Percentiles rank a stretch among this genome's conserved stretches.
Evolutionary conservation across 2,113 vertebrate genomes (phyloP).

Genomic region (Taxidea taxus): DNA sequence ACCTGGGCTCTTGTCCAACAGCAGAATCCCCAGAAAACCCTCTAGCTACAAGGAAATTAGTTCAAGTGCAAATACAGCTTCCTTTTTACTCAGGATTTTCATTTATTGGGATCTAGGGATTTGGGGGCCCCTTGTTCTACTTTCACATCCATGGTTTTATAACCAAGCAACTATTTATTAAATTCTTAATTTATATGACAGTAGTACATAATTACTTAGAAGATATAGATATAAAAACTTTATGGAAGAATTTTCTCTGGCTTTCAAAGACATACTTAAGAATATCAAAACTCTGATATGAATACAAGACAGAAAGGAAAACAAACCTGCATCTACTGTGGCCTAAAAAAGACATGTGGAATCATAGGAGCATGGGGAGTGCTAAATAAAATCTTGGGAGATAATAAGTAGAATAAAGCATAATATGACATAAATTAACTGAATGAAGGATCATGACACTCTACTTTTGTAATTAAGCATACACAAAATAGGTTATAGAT

Average conservation of each 20-base stretch:
- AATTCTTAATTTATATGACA: not conserved
- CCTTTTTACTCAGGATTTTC: not conserved
- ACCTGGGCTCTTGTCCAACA: conserved; percentile 58
- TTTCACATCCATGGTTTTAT: not conserved
- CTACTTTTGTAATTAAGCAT: not conserved
- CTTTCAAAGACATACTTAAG: not conserved
- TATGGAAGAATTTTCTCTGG: not conserved
- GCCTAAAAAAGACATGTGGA: not conserved
- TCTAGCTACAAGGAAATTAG: conserved; percentile 22
- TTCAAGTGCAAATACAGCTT: not conserved
- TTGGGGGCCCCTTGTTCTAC: not conserved
- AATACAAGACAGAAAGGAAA: not conserved
- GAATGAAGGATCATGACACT: not conserved
- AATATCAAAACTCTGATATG: not conserved
- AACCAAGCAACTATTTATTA: not conserved
- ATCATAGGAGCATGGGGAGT: not conserved
- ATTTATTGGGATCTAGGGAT: not conserved
- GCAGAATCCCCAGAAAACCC: conserved; percentile 64
- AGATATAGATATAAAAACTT: not conserved
- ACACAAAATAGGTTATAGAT: not conserved
- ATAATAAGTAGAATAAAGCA: not conserved
- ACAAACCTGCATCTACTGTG: not conserved
- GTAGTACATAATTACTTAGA: not conserved
- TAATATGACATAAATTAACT: not conserved
- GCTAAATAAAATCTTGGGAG: not conserved